Conservation (phyloP, 2,113 vertebrate genomes). For the Crotalus viridis region DNA sequence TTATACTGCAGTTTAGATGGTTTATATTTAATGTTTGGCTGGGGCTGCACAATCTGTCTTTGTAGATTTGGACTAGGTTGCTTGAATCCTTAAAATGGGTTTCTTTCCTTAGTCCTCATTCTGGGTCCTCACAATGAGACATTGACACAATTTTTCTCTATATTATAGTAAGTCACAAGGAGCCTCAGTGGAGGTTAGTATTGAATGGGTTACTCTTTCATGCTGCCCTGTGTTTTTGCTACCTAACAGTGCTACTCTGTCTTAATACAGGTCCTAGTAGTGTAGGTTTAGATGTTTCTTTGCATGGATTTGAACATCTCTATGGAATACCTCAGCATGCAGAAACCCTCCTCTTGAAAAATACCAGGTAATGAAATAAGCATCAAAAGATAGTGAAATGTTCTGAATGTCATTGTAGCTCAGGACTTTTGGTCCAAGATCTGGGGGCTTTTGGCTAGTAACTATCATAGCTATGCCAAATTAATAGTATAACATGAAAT, state of each 20-base stretch:
- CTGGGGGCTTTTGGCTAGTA: neutral
- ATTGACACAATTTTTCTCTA: neutral
- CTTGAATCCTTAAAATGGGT: neutral
- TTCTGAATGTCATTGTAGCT: slow-evolving; percentile 3
- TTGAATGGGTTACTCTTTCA: slow-evolving; percentile 9
- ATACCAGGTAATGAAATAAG: slow-evolving; percentile 78
- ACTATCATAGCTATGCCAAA: neutral
- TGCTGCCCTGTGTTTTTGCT: neutral
- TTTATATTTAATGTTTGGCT: neutral
- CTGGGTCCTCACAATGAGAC: neutral
- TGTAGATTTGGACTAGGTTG: neutral
- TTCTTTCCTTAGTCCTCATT: neutral
- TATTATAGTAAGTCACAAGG: neutral
- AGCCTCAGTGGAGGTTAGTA: neutral
- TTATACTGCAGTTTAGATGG: neutral
- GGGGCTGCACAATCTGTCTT: neutral
- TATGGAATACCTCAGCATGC: slow-evolving; percentile 91
- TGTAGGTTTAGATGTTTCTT: slow-evolving; percentile 85
- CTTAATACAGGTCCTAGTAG: slow-evolving; percentile 81
- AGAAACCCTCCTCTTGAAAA: slow-evolving; percentile 82
- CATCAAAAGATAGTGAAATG: neutral
- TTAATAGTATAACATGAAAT: neutral
- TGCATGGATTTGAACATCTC: slow-evolving; percentile 84
- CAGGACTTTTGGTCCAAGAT: neutral
- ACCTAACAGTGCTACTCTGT: neutral